These are phyloP conservation scores for Campylorhamphus procurvoides DNA, from an alignment of 2,113 vertebrate genomes.

Conservation along the genomic window DNA sequence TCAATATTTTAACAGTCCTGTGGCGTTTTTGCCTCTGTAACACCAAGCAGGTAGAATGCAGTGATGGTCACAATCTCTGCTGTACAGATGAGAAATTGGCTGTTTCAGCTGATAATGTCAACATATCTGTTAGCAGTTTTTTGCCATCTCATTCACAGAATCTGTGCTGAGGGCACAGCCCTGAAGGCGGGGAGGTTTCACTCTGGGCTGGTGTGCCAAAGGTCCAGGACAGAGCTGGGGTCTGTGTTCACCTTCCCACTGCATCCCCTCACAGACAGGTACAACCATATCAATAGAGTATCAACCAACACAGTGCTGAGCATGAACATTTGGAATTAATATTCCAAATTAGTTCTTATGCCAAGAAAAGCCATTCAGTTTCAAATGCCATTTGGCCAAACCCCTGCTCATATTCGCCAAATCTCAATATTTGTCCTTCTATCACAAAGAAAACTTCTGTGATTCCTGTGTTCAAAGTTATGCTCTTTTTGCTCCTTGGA, in stretches of 20 bases:
- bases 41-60: neutral
- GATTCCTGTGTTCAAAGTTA: neutral
- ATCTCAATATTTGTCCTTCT: neutral
- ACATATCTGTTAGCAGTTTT: rapidly evolving
- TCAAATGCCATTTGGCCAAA: neutral
- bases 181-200: rapidly evolving
- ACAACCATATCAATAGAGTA: neutral
- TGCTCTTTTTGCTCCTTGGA: neutral
- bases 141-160: too few species aligned
- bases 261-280: neutral
- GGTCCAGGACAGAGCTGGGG: neutral
- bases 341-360: neutral
- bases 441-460: neutral
- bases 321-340: neutral
- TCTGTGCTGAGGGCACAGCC: neutral
- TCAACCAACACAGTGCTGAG: neutral
- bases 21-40: neutral
- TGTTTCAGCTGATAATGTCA: neutral
- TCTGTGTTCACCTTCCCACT: neutral
- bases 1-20: neutral
- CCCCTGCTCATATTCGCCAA: neutral
- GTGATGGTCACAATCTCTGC: rapidly evolving
- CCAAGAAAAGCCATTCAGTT: neutral
- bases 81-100: neutral
- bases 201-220: neutral